These are phyloP conservation scores for Urocynchramus pylzowi DNA, from an alignment of 2,113 vertebrate genomes.

Conservation along the genomic window DNA sequence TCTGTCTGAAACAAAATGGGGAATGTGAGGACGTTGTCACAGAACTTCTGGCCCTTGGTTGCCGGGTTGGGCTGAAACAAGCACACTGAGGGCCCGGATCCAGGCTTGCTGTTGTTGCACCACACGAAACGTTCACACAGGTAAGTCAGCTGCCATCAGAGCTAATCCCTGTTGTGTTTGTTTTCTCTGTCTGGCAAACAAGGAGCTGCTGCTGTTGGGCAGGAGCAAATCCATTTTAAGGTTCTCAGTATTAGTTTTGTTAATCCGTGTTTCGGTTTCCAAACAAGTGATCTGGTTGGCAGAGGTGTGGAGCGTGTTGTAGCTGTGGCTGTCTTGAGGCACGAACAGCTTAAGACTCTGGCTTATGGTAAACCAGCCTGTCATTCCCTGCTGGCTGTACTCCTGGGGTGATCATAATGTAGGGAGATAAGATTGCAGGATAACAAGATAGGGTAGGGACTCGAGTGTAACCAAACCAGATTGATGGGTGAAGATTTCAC, in stretches of 20 bases:
- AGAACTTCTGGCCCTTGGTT: background rate
- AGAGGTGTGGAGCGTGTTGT: background rate
- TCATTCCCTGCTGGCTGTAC: background rate
- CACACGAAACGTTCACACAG: fast-evolving
- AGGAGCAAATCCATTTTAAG: background rate
- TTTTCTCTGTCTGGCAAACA: background rate
- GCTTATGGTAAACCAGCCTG: background rate
- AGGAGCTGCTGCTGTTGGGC: background rate
- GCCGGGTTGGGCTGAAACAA: background rate
- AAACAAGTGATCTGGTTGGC: background rate
- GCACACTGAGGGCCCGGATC: background rate
- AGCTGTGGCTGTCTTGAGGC: background rate
- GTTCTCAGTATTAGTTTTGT: background rate
- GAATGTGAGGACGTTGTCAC: fast-evolving
- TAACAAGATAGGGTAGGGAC: background rate
- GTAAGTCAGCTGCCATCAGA: background rate
- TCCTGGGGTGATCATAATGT: background rate
- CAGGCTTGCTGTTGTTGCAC: background rate
- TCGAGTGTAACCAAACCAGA: background rate
- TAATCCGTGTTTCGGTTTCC: background rate
- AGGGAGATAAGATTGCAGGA: constrained; percentile 4
- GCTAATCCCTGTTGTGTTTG: background rate
- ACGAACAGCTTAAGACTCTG: background rate
- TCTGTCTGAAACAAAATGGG: background rate
- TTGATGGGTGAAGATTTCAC: background rate